Evolutionary conservation across 2,113 vertebrate genomes (phyloP).

Genomic region (Patagioenas fasciata): DNA sequence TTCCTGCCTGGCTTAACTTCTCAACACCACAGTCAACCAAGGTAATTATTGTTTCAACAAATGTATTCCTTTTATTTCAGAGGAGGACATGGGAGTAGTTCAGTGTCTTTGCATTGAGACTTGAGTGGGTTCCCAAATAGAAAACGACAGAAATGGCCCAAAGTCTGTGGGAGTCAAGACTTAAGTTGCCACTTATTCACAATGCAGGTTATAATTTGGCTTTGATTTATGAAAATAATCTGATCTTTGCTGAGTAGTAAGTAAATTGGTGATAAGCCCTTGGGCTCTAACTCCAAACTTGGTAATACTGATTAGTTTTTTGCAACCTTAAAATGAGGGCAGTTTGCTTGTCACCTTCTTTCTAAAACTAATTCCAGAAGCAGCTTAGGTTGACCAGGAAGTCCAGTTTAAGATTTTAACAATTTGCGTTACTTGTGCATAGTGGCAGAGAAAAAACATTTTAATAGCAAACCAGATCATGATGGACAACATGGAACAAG

Average conservation of each 20-base stretch:
- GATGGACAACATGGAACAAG: neutral
- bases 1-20: constrained; percentile 99
- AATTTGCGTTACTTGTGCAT: neutral
- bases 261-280: neutral
- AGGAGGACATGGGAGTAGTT: neutral
- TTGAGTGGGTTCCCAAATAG: neutral
- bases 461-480: neutral
- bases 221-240: neutral
- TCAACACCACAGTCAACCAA: constrained; percentile 98
- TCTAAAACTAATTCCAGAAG: neutral
- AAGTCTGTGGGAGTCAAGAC: neutral
- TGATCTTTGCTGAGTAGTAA: neutral
- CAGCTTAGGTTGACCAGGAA: neutral
- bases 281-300: neutral
- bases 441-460: neutral
- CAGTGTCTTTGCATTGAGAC: neutral
- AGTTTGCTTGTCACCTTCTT: neutral
- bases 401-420: neutral
- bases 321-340: neutral
- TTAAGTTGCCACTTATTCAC: neutral
- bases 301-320: neutral
- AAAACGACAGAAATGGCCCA: neutral
- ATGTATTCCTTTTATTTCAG: neutral
- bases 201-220: neutral
- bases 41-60: constrained; percentile 72